Percentiles rank a stretch among this genome's conserved stretches.
These are phyloP conservation scores for Clytia hemisphaerica DNA, from an alignment of 30 jellyfish, hydroid and myxozoan genomes.

Conservation along the genomic window DNA sequence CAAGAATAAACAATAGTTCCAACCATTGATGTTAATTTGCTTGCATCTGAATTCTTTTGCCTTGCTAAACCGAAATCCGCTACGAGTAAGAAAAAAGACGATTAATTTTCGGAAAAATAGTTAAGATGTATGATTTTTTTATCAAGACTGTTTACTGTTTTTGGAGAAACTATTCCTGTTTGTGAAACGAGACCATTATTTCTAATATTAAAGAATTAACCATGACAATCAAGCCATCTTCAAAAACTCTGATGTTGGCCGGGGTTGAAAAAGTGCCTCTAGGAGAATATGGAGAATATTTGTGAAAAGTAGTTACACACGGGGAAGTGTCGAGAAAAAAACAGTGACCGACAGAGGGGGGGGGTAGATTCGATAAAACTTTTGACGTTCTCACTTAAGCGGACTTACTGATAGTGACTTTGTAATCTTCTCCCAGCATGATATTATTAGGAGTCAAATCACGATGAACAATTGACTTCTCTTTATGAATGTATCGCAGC, in stretches of 20 bases:
- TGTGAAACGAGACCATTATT: too few relatives aligned
- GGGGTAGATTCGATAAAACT: too few relatives aligned
- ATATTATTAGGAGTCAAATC: constrained; percentile 89
- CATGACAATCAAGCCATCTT: too few relatives aligned
- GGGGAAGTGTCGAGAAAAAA: too few relatives aligned
- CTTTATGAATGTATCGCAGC: constrained; percentile 89
- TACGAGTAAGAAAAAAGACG: constrained; percentile 3
- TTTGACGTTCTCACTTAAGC: not conserved
- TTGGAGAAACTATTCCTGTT: too few relatives aligned
- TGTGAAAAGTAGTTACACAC: too few relatives aligned
- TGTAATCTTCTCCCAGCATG: constrained; percentile 94
- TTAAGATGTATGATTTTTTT: not conserved
- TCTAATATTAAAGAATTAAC: too few relatives aligned
- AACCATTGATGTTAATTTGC: constrained; percentile 88
- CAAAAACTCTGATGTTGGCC: too few relatives aligned
- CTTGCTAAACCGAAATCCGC: constrained; percentile 98
- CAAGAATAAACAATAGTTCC: constrained; percentile 94
- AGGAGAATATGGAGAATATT: too few relatives aligned
- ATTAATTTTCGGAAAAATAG: not conserved
- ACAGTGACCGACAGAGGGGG: too few relatives aligned
- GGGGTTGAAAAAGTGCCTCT: too few relatives aligned
- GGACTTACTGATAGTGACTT: constrained; percentile 89
- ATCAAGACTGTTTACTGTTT: not conserved
- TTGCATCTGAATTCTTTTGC: constrained; percentile 83
- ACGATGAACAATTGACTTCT: constrained; percentile 83